These are phyloP conservation scores for Crambe crambe DNA, from an alignment of 37 sponge, comb jelly and placozoan species.

Conservation along the genomic window DNA sequence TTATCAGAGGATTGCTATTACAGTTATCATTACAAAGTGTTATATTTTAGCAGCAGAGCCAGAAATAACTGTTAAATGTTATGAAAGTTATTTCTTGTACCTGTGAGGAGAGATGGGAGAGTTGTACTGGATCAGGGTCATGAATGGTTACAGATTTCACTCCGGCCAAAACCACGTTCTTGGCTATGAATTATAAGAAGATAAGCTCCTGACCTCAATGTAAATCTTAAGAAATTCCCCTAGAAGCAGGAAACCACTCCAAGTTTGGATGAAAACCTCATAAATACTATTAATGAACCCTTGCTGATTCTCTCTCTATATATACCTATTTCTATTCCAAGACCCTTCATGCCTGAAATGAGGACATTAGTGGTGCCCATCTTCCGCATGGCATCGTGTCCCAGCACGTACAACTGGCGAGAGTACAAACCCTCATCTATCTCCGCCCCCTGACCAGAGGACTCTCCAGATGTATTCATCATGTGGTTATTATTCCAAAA, in stretches of 20 bases:
- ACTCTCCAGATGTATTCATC: background rate
- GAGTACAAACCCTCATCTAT: conserved; percentile 98
- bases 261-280: background rate
- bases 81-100: conserved; percentile 27
- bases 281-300: background rate
- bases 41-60: background rate
- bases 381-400: conserved; percentile 96
- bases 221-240: too few relatives aligned
- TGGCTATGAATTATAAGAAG: conserved; percentile 60
- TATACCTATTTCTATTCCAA: conserved; percentile 92
- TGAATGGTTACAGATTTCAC: conserved; percentile 92
- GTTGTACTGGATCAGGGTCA: conserved; percentile 68
- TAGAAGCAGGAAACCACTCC: background rate
- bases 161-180: conserved; percentile 92
- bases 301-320: background rate
- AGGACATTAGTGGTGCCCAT: conserved; percentile 88
- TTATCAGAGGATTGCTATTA: background rate
- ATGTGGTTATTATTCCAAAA: background rate
- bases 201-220: background rate
- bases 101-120: conserved; percentile 92
- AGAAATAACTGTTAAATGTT: background rate
- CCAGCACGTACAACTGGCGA: conserved; percentile 96
- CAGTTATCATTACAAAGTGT: background rate
- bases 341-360: conserved; percentile 94
- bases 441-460: background rate